Evolutionary conservation across 64 coral and sea anemone genomes (phyloP).

Genomic region (Montipora cactus): DNA sequence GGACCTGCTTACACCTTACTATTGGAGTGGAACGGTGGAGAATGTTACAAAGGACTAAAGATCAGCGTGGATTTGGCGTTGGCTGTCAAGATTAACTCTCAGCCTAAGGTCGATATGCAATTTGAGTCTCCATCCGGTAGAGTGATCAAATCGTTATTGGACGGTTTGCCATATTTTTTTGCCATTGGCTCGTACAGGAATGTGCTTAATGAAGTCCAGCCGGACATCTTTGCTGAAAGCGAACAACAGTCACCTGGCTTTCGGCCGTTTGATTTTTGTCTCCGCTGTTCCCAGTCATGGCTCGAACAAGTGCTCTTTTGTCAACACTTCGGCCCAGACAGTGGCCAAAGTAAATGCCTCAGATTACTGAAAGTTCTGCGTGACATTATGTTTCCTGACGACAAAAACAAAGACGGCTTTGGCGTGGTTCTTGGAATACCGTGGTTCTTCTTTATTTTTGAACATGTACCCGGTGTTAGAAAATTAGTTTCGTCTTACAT

Average conservation of each 20-base stretch:
- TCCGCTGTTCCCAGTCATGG: slow-evolving; percentile 39
- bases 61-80: slow-evolving; percentile 49
- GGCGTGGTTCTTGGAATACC: no score
- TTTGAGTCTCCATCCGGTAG: not conserved
- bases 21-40: slow-evolving; percentile 32
- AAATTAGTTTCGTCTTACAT: slow-evolving; percentile 34
- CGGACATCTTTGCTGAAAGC: not conserved
- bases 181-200: slow-evolving; percentile 43
- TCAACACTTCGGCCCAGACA: slow-evolving; percentile 20
- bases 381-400: slow-evolving; percentile 31
- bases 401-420: not conserved
- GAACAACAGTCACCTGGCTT: not conserved
- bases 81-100: slow-evolving; percentile 44
- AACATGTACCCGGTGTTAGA: not conserved
- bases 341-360: slow-evolving; percentile 24
- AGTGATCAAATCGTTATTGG: slow-evolving; percentile 13
- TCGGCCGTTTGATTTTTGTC: not conserved
- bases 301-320: slow-evolving; percentile 44
- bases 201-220: not conserved
- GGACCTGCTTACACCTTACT: slow-evolving; percentile 39
- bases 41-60: slow-evolving; percentile 11
- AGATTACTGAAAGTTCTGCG: slow-evolving; percentile 63
- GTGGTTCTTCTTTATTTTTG: not conserved
- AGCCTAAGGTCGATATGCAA: not conserved
- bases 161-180: slow-evolving; percentile 37